A percentile compares a stretch with the other conserved stretches of the same genome.
Evolutionary conservation across 2,797 vertebrate genomes (phyloP).

Genomic region (Eospalax fontanierii): DNA sequence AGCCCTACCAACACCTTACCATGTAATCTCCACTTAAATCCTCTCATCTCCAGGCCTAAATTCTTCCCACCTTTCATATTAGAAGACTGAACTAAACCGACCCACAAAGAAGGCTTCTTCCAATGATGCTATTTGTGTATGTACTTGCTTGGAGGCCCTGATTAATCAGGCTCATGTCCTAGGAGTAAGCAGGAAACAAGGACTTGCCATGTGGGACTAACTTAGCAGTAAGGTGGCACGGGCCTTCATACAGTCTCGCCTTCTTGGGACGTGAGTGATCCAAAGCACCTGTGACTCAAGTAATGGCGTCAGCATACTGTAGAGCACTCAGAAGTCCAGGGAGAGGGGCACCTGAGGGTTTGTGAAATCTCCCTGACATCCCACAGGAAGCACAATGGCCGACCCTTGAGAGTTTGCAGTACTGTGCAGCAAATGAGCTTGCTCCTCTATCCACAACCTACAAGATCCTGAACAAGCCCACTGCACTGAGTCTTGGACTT

Average conservation of each 20-base stretch:
- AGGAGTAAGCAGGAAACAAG: not conserved
- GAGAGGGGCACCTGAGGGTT: not conserved
- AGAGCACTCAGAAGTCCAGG: not conserved
- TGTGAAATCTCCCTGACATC: not conserved
- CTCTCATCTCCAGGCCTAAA: not conserved
- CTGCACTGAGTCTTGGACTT: not conserved
- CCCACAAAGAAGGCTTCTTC: not conserved
- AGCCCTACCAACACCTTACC: not conserved
- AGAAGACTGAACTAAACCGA: not conserved
- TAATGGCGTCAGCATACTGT: not conserved
- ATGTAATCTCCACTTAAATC: not conserved
- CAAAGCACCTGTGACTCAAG: not conserved
- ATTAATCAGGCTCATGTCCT: not conserved
- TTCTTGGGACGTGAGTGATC: not conserved
- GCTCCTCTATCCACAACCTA: not conserved
- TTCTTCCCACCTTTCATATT: not conserved
- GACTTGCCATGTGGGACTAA: accelerated
- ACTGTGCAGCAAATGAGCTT: not conserved
- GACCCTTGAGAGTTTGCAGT: not conserved
- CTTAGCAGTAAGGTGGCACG: not conserved
- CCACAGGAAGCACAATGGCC: not conserved
- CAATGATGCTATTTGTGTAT: not conserved
- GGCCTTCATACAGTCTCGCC: not conserved
- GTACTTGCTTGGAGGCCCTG: not conserved
- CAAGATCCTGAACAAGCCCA: not conserved